phyloP scores from a whole-genome alignment of 2,797 vertebrate species.

The Melanotaenia boesemani region DNA sequence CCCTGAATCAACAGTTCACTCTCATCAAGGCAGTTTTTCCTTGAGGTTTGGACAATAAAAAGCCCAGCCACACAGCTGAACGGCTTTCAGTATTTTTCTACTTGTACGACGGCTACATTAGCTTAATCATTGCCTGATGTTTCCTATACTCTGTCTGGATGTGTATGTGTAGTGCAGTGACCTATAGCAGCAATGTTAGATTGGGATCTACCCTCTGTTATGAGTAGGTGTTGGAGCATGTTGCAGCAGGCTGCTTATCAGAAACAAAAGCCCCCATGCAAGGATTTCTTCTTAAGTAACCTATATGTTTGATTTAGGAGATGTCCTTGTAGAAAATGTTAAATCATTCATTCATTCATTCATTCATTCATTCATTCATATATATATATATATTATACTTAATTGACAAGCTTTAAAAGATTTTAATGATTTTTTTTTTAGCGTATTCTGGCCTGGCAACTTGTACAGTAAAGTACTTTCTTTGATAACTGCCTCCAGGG shows the following conservation, averaged over 20 bases:
- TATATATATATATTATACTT: no score
- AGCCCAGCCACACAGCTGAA: conserved; percentile 67
- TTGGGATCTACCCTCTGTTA: conserved; percentile 38
- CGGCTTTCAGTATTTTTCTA: conserved; percentile 63
- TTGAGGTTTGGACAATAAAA: conserved; percentile 70
- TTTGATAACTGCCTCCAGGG: not conserved
- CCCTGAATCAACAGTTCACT: conserved; percentile 75
- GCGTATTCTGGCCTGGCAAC: not conserved
- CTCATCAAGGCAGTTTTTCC: conserved; percentile 67
- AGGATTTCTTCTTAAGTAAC: not conserved
- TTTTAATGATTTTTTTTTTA: not conserved
- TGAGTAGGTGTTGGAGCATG: conserved; percentile 52
- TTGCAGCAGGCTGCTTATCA: conserved; percentile 12
- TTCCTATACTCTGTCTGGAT: conserved; percentile 40
- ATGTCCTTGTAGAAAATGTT: not conserved
- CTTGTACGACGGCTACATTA: conserved; percentile 68
- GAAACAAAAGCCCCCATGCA: conserved; percentile 1
- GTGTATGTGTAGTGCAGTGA: conserved; percentile 45
- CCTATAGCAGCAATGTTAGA: conserved; percentile 37
- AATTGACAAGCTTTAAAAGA: not conserved
- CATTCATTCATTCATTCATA: not conserved
- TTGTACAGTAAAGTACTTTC: not conserved
- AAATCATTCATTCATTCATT: not conserved
- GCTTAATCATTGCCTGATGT: conserved; percentile 71
- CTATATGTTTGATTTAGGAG: no score